Evolutionary conservation across 53 echinoderm and acorn worm genomes (phyloP).

Genomic region (Henricia sp.): DNA sequence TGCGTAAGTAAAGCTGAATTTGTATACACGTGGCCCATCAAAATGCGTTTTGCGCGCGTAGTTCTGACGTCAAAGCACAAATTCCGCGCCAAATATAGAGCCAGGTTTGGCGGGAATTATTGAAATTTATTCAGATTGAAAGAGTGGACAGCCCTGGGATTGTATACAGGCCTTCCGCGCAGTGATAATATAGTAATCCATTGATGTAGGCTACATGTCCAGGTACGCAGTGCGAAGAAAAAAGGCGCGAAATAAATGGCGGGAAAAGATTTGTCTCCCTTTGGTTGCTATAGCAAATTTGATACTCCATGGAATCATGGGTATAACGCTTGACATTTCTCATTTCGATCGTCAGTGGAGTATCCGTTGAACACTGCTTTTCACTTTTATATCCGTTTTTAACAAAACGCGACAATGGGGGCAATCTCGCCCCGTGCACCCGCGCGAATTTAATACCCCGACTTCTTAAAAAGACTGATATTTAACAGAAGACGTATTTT

Average conservation of each 20-base stretch:
- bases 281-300: neutral
- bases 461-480: neutral
- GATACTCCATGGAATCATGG: neutral
- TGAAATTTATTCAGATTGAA: neutral
- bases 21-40: no score
- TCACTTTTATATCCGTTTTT: neutral
- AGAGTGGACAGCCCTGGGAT: neutral
- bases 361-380: neutral
- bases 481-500: neutral
- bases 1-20: no score
- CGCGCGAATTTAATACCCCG: slow-evolving; percentile 11
- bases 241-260: neutral
- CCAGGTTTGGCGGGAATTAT: slow-evolving; percentile 5
- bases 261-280: neutral
- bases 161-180: neutral
- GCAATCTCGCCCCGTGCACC: neutral
- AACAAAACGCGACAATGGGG: neutral
- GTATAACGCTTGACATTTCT: slow-evolving; percentile 25
- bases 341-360: slow-evolving; percentile 20
- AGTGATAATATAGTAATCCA: neutral
- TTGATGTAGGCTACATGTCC: neutral
- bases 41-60: neutral
- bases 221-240: no score
- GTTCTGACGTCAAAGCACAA: neutral
- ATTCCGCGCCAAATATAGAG: slow-evolving; percentile 24